Conservation (phyloP, 2,113 vertebrate genomes). For the Triplophysa dalaica region DNA sequence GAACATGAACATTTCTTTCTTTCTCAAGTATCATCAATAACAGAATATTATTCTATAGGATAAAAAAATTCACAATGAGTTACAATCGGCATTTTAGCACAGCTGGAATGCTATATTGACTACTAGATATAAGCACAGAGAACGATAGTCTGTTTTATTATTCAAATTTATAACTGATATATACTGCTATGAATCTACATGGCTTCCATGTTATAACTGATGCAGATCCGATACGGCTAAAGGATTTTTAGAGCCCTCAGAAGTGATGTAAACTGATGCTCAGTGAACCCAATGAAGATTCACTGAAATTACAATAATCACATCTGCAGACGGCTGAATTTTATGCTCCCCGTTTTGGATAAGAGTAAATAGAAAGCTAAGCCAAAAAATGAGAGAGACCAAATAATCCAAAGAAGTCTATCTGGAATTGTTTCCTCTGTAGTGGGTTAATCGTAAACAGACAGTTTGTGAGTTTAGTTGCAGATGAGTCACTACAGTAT, state of each 20-base stretch:
- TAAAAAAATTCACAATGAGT: background rate
- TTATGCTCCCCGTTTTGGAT: constrained; percentile 24
- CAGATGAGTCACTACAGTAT: constrained; percentile 3
- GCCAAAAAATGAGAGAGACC: constrained; percentile 23
- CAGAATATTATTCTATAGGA: background rate
- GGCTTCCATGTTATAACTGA: constrained; percentile 13
- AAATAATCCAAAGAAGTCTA: constrained; percentile 2
- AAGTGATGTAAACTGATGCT: background rate
- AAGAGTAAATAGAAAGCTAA: constrained; percentile 11
- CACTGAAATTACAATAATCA: background rate
- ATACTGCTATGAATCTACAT: background rate
- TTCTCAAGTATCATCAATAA: background rate
- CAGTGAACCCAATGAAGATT: constrained; percentile 17
- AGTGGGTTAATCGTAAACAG: constrained; percentile 23
- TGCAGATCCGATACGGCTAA: constrained; percentile 5
- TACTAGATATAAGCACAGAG: background rate
- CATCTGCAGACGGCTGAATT: constrained; percentile 26
- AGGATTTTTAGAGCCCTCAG: background rate
- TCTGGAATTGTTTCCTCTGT: constrained; percentile 10
- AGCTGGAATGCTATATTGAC: background rate
- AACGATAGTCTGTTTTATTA: no score
- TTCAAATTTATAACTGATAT: background rate
- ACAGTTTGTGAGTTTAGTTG: constrained; percentile 7
- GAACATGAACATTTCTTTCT: background rate
- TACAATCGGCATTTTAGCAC: background rate